Evolutionary conservation across 2,113 vertebrate genomes (phyloP).

Genomic region (pig (Sus scrofa)): T2T-Sscrofa CM000813.6:123066001-123066500

Average conservation of each 20-base stretch:
- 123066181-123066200: too few relatives aligned
- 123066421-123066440: neutral
- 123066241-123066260: too few relatives aligned
- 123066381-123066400: neutral
- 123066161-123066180: too few relatives aligned
- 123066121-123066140: neutral
- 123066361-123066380: too few relatives aligned
- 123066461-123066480: conserved; percentile 48
- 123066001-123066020: neutral
- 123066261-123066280: too few relatives aligned
- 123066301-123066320: too few relatives aligned
- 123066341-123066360: too few relatives aligned
- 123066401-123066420: conserved; percentile 40
- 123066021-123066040: conserved; percentile 1
- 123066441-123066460: conserved; percentile 50
- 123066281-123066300: too few relatives aligned
- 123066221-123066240: too few relatives aligned
- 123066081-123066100: conserved; percentile 36
- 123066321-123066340: too few relatives aligned
- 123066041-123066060: conserved; percentile 37
- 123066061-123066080: conserved; percentile 43
- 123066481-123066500: conserved; percentile 62
- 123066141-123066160: too few relatives aligned
- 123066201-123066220: too few relatives aligned
- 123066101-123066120: neutral